Conservation (phyloP, 2,113 vertebrate genomes). For the Paralichthys olivaceus region DNA sequence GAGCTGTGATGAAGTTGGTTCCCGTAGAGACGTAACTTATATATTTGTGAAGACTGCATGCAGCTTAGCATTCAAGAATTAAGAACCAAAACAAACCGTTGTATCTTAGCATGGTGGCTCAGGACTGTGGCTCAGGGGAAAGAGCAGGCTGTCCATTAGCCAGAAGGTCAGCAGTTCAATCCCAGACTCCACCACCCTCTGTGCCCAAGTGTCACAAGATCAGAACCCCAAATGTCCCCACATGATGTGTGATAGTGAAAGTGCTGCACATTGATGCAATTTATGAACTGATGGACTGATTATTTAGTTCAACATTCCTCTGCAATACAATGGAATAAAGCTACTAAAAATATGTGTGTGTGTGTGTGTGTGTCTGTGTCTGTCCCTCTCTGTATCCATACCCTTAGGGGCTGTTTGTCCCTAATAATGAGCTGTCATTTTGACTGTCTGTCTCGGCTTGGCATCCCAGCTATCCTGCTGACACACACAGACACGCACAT, state of each 20-base stretch:
- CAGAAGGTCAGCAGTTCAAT: no score
- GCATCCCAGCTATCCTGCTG: constrained; percentile 28
- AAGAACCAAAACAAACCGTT: neutral
- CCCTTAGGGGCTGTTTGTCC: constrained; percentile 37
- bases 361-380: constrained; percentile 6
- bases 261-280: neutral
- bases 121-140: no score
- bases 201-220: no score
- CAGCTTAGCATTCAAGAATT: neutral
- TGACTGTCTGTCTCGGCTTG: constrained; percentile 40
- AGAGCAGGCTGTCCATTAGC: no score
- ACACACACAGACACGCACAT: constrained; percentile 10
- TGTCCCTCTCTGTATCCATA: neutral
- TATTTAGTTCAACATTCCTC: neutral
- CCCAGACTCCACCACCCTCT: no score
- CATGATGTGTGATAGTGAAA: neutral
- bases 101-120: no score
- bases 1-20: neutral
- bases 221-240: no score
- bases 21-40: neutral
- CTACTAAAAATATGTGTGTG: constrained; percentile 7
- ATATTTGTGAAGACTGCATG: neutral
- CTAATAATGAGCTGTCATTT: constrained; percentile 54
- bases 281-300: no score
- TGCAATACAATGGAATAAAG: neutral